A percentile compares a stretch with the other conserved stretches of the same genome.
These are phyloP conservation scores for Passer domesticus DNA, from an alignment of 2,113 vertebrate genomes.

Conservation along the genomic window DNA sequence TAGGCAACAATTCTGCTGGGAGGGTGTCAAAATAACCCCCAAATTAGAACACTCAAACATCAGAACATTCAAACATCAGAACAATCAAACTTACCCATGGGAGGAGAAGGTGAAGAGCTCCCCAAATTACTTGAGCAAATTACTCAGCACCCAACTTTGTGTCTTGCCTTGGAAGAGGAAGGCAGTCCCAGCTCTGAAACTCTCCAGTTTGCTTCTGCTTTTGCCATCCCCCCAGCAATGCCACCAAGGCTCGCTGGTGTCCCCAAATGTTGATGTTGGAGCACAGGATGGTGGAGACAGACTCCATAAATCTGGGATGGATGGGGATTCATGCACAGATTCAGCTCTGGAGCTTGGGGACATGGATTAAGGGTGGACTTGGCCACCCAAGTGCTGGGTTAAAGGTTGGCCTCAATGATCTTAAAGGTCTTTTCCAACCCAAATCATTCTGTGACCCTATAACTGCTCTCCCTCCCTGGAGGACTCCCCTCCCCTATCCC, in stretches of 20 bases:
- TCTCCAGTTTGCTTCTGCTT: neutral
- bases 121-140: neutral
- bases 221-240: neutral
- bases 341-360: neutral
- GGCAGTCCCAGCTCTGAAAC: neutral
- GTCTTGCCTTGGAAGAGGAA: neutral
- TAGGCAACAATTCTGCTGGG: neutral
- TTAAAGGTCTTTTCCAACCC: neutral
- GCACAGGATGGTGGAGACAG: neutral
- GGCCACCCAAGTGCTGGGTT: neutral
- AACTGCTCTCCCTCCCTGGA: neutral
- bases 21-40: neutral
- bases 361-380: accelerated
- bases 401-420: neutral
- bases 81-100: neutral
- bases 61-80: neutral
- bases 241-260: accelerated
- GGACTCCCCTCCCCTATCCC: neutral
- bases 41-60: neutral
- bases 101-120: neutral
- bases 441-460: neutral
- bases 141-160: neutral
- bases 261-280: accelerated
- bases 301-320: neutral
- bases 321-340: neutral